Percentiles rank a stretch among this genome's conserved stretches.
These are phyloP conservation scores for Chromis chromis DNA, from an alignment of 2,797 vertebrate species.

Conservation along the genomic window DNA sequence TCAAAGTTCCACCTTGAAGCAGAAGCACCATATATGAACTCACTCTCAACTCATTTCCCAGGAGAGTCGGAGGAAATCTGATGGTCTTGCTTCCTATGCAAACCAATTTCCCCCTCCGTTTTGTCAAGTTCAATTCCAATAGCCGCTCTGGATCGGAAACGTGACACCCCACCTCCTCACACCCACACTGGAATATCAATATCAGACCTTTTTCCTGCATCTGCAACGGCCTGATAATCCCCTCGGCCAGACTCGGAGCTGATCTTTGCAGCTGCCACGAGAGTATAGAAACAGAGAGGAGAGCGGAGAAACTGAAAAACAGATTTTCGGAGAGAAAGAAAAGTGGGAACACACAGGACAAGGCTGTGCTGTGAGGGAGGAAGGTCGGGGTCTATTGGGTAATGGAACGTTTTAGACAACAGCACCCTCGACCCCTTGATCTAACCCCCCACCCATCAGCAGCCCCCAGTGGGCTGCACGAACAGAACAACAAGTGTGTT, in stretches of 20 bases:
- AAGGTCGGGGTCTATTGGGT: constrained; percentile 73
- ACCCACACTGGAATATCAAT: constrained; percentile 68
- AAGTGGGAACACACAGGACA: constrained; percentile 54
- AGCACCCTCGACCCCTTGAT: constrained; percentile 58
- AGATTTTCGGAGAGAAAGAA: constrained; percentile 33
- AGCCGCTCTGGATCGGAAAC: constrained; percentile 27
- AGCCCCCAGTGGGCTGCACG: constrained; percentile 27
- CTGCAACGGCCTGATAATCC: constrained; percentile 43
- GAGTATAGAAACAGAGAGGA: constrained; percentile 18
- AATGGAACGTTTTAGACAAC: constrained; percentile 74
- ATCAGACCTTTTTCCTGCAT: constrained; percentile 55
- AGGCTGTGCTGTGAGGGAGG: constrained; percentile 67
- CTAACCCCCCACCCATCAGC: constrained; percentile 32
- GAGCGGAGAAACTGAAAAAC: constrained; percentile 41
- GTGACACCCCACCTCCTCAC: constrained; percentile 48
- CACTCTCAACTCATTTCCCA: constrained; percentile 2
- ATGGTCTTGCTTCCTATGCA: background rate
- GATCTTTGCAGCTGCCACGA: constrained; percentile 68
- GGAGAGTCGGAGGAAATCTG: constrained; percentile 3
- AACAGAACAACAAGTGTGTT: constrained; percentile 72
- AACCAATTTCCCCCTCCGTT: background rate
- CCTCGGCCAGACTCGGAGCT: constrained; percentile 1
- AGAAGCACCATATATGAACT: background rate
- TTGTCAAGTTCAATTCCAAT: constrained; percentile 17
- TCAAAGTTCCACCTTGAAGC: constrained; percentile 1